These are phyloP conservation scores for Acanthosepion pharaonis DNA, from an alignment of 2,888 invertebrate species.

Conservation along the genomic window DNA sequence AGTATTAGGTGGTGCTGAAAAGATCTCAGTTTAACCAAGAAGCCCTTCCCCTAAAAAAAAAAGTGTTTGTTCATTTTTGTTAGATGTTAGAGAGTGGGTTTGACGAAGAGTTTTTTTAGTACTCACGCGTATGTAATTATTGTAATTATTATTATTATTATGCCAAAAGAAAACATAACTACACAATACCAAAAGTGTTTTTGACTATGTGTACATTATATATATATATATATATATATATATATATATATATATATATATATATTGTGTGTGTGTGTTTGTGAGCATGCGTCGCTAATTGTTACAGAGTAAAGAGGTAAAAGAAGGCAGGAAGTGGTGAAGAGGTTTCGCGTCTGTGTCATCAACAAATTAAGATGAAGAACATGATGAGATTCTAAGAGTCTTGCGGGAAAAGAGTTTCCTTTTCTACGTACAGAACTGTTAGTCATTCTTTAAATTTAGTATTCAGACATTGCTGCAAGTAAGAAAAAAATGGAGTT, in stretches of 20 bases:
- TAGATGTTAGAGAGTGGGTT: too few relatives aligned
- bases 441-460: neutral
- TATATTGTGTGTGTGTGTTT: neutral
- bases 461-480: too few relatives aligned
- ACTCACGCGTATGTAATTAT: neutral
- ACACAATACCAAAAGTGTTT: neutral
- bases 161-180: neutral
- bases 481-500: too few relatives aligned
- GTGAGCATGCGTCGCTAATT: neutral
- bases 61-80: too few relatives aligned
- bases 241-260: neutral
- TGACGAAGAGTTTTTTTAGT: too few relatives aligned
- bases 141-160: neutral
- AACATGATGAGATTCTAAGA: neutral
- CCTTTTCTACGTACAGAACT: neutral
- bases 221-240: neutral
- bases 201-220: neutral
- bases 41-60: too few relatives aligned
- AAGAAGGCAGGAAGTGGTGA: neutral
- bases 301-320: neutral
- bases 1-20: neutral
- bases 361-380: conserved; percentile 7
- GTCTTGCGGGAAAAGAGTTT: neutral
- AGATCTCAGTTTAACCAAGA: too few relatives aligned
- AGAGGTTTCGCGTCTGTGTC: neutral